These are phyloP conservation scores for Hydrocynus forskahlii DNA, from an alignment of 2,797 vertebrate species.

Conservation along the genomic window DNA sequence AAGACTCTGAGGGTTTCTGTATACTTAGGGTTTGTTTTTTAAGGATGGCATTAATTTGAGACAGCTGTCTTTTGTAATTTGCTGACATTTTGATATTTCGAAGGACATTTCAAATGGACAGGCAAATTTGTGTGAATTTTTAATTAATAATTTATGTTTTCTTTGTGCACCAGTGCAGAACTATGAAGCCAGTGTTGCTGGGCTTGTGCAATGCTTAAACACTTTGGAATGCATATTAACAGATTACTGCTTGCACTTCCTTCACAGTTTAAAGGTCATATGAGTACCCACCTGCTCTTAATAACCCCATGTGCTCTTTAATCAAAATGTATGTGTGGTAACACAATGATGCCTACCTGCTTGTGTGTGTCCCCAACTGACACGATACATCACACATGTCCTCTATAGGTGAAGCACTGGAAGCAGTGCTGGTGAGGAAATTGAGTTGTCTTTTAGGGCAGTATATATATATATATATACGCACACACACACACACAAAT, in stretches of 20 bases:
- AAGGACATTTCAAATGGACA: constrained; percentile 56
- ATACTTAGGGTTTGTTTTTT: no score
- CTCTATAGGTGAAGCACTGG: no score
- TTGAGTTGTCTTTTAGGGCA: no score
- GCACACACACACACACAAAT: no score
- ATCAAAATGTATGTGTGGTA: not conserved
- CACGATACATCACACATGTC: no score
- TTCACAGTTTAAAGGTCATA: not conserved
- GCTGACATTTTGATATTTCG: constrained; percentile 34
- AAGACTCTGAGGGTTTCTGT: no score
- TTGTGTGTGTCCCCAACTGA: not conserved
- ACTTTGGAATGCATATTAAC: constrained; percentile 7
- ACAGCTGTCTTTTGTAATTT: no score
- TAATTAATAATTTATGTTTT: constrained; percentile 51
- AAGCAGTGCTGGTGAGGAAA: no score
- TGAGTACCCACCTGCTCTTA: not conserved
- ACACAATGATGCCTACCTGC: not conserved
- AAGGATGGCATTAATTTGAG: no score
- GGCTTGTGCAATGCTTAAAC: not conserved
- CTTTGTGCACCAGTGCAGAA: not conserved
- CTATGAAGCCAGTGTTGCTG: not conserved
- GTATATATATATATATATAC: no score
- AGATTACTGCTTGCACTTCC: constrained; percentile 14
- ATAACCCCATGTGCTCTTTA: not conserved
- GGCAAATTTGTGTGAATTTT: constrained; percentile 65